A percentile compares a stretch with the other conserved stretches of the same genome.
phyloP scores from a whole-genome alignment of 2,113 vertebrate genomes.

The Columba livia region DNA sequence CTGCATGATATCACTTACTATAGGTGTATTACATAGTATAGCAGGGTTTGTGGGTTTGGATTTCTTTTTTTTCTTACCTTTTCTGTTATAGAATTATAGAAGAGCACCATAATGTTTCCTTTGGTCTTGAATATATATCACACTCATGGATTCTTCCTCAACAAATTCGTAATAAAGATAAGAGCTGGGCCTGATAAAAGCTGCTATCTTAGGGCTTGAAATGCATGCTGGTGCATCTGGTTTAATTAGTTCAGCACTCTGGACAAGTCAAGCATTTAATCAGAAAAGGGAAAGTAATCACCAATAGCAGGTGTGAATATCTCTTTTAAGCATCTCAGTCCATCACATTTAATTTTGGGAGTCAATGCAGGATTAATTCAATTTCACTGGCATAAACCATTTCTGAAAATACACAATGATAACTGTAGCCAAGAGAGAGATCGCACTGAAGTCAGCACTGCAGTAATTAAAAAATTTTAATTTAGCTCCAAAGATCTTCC shows the following conservation, averaged over 20 bases:
- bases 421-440: neutral
- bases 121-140: neutral
- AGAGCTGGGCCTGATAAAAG: neutral
- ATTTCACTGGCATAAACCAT: neutral
- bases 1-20: neutral
- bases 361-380: neutral
- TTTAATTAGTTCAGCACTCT: constrained; percentile 25
- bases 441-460: neutral
- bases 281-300: neutral
- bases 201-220: neutral
- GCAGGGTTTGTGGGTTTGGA: neutral
- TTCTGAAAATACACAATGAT: neutral
- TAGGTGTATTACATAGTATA: neutral
- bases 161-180: neutral
- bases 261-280: constrained; percentile 24
- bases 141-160: neutral
- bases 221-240: neutral
- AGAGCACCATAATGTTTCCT: neutral
- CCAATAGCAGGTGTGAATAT: neutral
- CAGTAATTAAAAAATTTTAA: neutral
- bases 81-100: neutral
- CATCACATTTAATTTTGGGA: neutral
- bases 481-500: neutral
- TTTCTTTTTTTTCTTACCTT: neutral
- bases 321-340: neutral